A percentile compares a stretch with the other conserved stretches of the same genome.
Conservation (phyloP, 37 sponge, comb jelly and placozoan species). For the Cladorhizidae sp. region DNA sequence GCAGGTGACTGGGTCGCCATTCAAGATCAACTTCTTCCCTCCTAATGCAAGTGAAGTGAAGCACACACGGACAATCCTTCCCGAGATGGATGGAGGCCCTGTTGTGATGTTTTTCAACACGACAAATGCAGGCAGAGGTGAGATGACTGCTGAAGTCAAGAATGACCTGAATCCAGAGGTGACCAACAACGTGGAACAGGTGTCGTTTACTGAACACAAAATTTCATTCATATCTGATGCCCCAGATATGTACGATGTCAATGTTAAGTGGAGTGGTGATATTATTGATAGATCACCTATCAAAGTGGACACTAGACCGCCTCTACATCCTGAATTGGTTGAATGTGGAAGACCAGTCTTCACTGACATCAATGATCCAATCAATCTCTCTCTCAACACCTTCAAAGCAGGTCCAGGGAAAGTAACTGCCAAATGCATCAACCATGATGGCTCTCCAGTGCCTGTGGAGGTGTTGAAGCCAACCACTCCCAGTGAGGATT, state of each 20-base stretch:
- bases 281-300: conserved; percentile 53
- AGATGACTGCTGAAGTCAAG: conserved; percentile 25
- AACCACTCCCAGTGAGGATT: neutral
- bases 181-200: conserved; percentile 19
- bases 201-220: conserved; percentile 17
- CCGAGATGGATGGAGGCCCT: conserved; percentile 22
- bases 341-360: conserved; percentile 29
- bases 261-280: conserved; percentile 39
- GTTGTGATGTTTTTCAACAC: conserved; percentile 36
- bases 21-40: conserved; percentile 56
- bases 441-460: conserved; percentile 1
- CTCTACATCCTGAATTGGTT: conserved; percentile 40
- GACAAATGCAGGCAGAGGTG: conserved; percentile 59
- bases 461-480: conserved; percentile 37
- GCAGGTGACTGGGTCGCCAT: conserved; percentile 65
- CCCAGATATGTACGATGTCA: conserved; percentile 44
- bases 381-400: conserved; percentile 33
- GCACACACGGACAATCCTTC: conserved; percentile 16
- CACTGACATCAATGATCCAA: conserved; percentile 32
- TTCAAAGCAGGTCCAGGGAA: conserved; percentile 61
- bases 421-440: conserved; percentile 34
- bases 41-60: conserved; percentile 35
- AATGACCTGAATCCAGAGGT: conserved; percentile 30
- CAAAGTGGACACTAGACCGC: conserved; percentile 36
- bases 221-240: conserved; percentile 19